Percentiles rank a stretch among this genome's conserved stretches.
Conservation (phyloP, 2,797 vertebrate genomes). For the Notoglanidium macrostoma region DNA sequence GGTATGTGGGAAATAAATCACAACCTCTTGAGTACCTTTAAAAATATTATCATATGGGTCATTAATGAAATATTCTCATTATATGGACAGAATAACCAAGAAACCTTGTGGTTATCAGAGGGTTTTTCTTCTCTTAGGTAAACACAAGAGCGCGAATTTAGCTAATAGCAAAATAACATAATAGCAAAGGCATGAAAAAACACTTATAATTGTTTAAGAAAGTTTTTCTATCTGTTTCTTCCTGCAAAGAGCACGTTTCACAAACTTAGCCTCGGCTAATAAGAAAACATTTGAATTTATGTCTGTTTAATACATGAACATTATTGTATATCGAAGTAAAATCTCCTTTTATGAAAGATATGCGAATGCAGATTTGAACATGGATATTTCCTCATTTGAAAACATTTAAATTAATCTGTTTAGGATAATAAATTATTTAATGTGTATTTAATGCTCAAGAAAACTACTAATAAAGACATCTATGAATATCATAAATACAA, state of each 20-base stretch:
- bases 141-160: neutral
- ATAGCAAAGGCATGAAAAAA: neutral
- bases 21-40: neutral
- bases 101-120: neutral
- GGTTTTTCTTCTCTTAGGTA: neutral
- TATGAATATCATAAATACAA: neutral
- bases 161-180: neutral
- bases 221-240: neutral
- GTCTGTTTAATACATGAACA: neutral
- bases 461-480: neutral
- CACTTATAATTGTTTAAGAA: neutral
- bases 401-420: neutral
- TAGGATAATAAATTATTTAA: neutral
- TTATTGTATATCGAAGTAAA: neutral
- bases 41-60: neutral
- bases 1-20: neutral
- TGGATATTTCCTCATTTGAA: neutral
- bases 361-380: neutral
- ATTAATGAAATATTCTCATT: neutral
- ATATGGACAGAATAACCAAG: neutral
- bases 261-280: neutral
- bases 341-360: slow-evolving; percentile 9
- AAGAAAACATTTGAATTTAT: neutral
- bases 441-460: neutral
- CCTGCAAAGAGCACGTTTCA: neutral